Evolutionary conservation across 2,888 invertebrate species (phyloP).

Genomic region (Protula sp.): DNA sequence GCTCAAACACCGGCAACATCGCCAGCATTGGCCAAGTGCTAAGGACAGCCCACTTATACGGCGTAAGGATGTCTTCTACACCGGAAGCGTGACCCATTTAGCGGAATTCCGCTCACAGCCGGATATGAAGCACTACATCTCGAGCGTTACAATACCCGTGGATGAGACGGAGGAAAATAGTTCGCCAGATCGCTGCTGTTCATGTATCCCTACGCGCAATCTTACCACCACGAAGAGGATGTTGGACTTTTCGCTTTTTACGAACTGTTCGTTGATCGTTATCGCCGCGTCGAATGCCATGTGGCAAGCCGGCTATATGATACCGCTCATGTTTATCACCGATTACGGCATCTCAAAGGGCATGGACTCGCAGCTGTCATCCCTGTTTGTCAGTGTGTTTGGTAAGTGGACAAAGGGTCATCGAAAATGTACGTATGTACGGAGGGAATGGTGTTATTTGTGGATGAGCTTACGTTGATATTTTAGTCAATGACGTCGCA

Average conservation of each 20-base stretch:
- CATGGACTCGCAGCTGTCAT: background rate
- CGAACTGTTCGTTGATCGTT: background rate
- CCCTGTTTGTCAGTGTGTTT: too few species aligned
- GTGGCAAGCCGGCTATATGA: background rate
- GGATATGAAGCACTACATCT: background rate
- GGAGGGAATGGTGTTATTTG: too few species aligned
- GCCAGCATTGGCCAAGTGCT: too few species aligned
- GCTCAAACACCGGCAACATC: background rate
- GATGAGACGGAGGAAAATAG: background rate
- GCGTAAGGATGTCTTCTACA: background rate
- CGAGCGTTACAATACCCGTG: background rate
- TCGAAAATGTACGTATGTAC: too few species aligned
- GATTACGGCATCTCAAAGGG: background rate
- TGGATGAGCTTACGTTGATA: too few species aligned
- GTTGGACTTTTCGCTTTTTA: background rate
- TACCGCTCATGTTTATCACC: background rate
- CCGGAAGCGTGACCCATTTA: background rate
- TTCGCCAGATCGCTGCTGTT: background rate
- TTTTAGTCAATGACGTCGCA: too few species aligned
- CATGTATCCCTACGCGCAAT: background rate
- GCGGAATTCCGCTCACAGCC: background rate
- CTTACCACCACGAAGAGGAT: background rate
- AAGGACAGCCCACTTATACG: background rate
- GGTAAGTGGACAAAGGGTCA: too few species aligned
- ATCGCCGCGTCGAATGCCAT: background rate